A percentile compares a stretch with the other conserved stretches of the same genome.
Conservation (phyloP, 1,140 invertebrate genomes). For the Panulirus ornatus region DNA sequence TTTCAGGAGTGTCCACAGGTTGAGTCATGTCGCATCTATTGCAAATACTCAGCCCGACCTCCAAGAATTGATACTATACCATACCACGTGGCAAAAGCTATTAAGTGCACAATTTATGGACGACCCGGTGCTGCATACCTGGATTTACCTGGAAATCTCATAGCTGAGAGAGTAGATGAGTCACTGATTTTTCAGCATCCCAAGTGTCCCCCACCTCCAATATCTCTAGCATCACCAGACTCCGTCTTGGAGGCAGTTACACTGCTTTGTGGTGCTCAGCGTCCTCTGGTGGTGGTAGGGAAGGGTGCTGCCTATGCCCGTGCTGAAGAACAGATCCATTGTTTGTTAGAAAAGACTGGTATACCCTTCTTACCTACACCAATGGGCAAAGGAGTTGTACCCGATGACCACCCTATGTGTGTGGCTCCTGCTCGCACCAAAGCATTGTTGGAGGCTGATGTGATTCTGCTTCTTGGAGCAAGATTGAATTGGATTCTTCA, state of each 20-base stretch:
- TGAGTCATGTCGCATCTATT: slow-evolving; percentile 88
- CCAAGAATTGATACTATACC: slow-evolving; percentile 90
- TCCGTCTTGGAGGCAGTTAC: slow-evolving; percentile 85
- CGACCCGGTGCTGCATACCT: slow-evolving; percentile 92
- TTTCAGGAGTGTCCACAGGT: slow-evolving; percentile 96
- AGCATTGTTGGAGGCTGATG: too few relatives aligned
- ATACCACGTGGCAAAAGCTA: slow-evolving; percentile 94
- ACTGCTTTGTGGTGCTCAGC: slow-evolving; percentile 85
- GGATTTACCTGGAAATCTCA: slow-evolving; percentile 92
- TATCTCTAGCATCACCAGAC: slow-evolving; percentile 83
- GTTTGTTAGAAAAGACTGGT: slow-evolving; percentile 85
- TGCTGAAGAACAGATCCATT: slow-evolving; percentile 85
- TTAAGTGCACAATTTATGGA: slow-evolving; percentile 90
- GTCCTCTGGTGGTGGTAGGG: slow-evolving; percentile 93
- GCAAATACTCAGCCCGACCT: slow-evolving; percentile 94
- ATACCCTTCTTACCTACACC: slow-evolving; percentile 95
- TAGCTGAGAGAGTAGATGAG: slow-evolving; percentile 80
- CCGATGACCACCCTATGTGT: too few relatives aligned
- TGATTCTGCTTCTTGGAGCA: too few relatives aligned
- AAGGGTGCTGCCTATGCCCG: slow-evolving; percentile 92
- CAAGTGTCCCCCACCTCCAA: slow-evolving; percentile 82
- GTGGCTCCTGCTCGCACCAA: too few relatives aligned
- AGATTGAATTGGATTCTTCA: too few relatives aligned
- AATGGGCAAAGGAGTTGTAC: too few relatives aligned
- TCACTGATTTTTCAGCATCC: slow-evolving; percentile 78